These are phyloP conservation scores for Pteropus rufus DNA, from an alignment of 2,797 vertebrate species.

Conservation along the genomic window DNA sequence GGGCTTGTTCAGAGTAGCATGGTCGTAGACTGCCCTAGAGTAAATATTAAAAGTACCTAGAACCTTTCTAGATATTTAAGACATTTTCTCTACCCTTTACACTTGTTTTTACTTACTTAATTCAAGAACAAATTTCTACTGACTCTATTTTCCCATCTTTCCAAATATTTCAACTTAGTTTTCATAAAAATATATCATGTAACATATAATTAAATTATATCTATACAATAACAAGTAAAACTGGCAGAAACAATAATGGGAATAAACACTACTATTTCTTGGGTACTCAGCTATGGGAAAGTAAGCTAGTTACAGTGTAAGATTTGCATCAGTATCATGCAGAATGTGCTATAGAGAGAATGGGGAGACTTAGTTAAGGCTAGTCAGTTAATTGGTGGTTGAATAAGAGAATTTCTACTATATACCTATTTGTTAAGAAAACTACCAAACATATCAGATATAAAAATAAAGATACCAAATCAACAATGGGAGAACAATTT, in stretches of 20 bases:
- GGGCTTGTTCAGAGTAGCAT: too few species aligned
- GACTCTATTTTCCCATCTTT: not conserved
- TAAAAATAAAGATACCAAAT: not conserved
- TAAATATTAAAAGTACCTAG: conserved; percentile 9
- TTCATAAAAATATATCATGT: not conserved
- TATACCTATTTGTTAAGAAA: not conserved
- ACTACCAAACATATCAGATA: not conserved
- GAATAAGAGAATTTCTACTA: not conserved
- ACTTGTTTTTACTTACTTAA: not conserved
- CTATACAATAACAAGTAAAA: not conserved
- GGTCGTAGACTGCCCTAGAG: not conserved
- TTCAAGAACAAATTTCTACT: not conserved
- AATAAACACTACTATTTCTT: not conserved
- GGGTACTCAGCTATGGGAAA: not conserved
- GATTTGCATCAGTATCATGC: too few species aligned
- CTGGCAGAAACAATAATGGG: not conserved
- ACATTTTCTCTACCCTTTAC: not conserved
- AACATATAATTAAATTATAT: too few species aligned
- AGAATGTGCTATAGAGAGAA: not conserved
- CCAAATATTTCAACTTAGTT: not conserved
- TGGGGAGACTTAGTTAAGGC: not conserved
- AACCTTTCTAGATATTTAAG: not conserved
- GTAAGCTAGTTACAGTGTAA: not conserved
- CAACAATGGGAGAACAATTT: not conserved
- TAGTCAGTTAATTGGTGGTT: not conserved